Evolutionary conservation across 2,113 vertebrate genomes (phyloP).

Genomic region (Egretta garzetta): DNA sequence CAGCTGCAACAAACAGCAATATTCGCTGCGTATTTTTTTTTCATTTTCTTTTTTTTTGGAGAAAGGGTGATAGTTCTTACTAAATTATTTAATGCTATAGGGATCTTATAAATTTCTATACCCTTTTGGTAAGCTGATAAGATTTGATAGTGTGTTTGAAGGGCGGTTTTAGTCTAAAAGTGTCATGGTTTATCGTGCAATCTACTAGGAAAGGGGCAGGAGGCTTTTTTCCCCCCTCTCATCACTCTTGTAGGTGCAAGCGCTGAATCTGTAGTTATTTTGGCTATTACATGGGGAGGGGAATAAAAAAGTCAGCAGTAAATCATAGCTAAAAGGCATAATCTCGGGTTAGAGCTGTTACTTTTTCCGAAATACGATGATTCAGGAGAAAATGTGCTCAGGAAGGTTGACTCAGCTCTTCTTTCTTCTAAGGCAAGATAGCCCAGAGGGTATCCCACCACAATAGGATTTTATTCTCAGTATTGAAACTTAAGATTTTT

Average conservation of each 20-base stretch:
- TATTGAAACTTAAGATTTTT: not conserved
- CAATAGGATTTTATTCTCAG: not conserved
- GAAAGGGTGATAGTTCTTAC: not conserved
- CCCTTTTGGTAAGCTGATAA: not conserved
- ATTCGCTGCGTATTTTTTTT: not conserved
- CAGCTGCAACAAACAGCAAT: not conserved
- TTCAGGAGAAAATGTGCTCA: not conserved
- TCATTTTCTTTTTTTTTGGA: not conserved
- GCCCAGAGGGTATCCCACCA: not conserved
- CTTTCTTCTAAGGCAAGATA: not conserved
- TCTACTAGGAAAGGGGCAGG: not conserved
- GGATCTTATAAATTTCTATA: not conserved
- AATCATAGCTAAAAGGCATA: not conserved
- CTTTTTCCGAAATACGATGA: not conserved
- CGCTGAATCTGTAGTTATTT: not conserved
- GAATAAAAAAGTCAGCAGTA: not conserved
- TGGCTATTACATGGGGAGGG: not conserved
- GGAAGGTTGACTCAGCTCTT: not conserved
- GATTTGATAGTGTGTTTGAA: not conserved
- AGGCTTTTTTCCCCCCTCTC: not conserved
- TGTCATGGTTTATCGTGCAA: not conserved
- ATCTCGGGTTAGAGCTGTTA: not conserved
- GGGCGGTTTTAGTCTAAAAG: not conserved
- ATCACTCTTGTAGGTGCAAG: not conserved
- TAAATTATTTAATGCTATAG: conserved; percentile 10